Evolutionary conservation across 1,140 invertebrate genomes (phyloP), one percentile per base, ranked within the genome.

Genomic region (Drosophila yakuba): DNA sequence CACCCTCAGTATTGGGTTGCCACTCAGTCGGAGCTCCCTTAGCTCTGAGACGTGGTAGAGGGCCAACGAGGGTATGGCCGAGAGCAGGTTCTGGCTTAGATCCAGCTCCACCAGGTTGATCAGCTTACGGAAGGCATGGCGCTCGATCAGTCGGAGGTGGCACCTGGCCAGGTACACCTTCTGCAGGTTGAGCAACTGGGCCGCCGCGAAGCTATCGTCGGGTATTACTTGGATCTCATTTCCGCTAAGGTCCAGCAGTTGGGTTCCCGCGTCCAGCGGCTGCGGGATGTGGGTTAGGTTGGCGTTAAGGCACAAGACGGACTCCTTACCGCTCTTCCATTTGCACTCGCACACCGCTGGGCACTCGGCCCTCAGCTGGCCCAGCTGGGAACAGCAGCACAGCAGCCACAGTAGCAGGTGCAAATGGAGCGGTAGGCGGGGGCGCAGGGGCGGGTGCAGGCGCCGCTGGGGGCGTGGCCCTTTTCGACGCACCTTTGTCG

Each of bases 241-340:
- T 63, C 95, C 95, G 4, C 95, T 95, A 17, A 97, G 93, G 86
- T 97, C 95, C 38, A 97, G 93, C 38, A 97, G 94, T 92, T 97
- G 96, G 7, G 96, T 97, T 43, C 95, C 96, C 44, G 94, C 93
- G 79, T 96, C 95, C 41, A 97, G 93, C 52, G 94, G 94, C 17
- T 92, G 88, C 5, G 96, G 96, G 44, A 97, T 94, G 71, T 93
- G 93, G 50, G 94, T 94, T 55, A 97, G 93, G 79, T 96, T 96
- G 58, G 95, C 95, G 85, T 95, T 94, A 57, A 94, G 93, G 93
- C 96, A 97, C 66, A 96, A 94, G 44, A 96, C 96, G 32, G 96
- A 96, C 92, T 97, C 96, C 92, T 97, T 97, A 72, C 96, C 96
- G 84, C 95, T 95, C 90, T 96, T 96, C 97, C 97, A 97, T 92